phyloP scores from a whole-genome alignment of 2,113 vertebrate species.

The Pituophis catenifer region DNA sequence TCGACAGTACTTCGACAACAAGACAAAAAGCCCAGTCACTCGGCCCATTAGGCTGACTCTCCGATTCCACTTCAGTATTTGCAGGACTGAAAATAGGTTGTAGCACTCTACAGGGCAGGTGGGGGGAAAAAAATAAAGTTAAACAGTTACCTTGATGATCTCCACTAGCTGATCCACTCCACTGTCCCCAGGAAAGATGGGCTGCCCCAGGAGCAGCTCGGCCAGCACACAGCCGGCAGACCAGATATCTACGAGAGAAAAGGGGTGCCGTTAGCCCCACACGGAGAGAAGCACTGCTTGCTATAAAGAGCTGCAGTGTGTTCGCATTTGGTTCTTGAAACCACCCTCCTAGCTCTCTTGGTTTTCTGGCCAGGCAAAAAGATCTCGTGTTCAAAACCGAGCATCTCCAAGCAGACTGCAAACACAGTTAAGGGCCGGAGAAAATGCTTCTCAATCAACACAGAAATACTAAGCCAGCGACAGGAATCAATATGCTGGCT shows the following conservation, averaged over 20 bases:
- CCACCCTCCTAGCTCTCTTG: background rate
- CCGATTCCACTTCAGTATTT: background rate
- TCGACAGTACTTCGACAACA: background rate
- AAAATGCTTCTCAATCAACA: background rate
- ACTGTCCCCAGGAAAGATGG: conserved; percentile 91
- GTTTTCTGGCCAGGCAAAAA: background rate
- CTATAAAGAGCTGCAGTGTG: background rate
- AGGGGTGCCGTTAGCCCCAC: background rate
- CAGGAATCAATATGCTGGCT: background rate
- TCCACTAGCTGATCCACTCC: conserved; percentile 94
- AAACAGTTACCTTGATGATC: conserved; percentile 84
- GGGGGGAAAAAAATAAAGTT: background rate
- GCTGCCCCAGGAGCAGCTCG: conserved; percentile 87
- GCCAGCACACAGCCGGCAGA: conserved; percentile 90
- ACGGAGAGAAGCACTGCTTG: background rate
- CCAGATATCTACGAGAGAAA: conserved; percentile 79
- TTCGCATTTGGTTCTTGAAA: background rate
- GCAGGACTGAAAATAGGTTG: background rate
- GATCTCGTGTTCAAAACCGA: background rate
- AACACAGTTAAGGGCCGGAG: background rate
- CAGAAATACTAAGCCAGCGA: background rate
- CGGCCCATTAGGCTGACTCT: background rate
- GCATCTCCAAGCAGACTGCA: background rate
- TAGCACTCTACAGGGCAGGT: background rate
- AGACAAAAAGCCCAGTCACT: background rate